These are phyloP conservation scores for Hypanus sabinus DNA, from an alignment of 2,113 vertebrate genomes.

Conservation along the genomic window DNA sequence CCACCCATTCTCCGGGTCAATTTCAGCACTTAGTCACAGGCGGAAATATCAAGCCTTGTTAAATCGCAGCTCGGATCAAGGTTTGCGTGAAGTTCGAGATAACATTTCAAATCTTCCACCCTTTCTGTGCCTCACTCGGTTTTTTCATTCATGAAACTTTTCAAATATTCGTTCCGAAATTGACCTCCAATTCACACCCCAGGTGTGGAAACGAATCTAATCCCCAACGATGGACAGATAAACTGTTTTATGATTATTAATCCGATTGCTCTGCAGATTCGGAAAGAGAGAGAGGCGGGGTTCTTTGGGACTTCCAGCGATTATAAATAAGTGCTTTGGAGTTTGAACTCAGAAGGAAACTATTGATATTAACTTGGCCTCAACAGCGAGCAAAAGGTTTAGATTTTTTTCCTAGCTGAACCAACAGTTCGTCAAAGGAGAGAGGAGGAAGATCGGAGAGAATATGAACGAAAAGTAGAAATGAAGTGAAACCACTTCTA, in stretches of 20 bases:
- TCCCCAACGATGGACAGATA: background rate
- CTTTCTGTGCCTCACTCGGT: background rate
- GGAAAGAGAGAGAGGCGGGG: background rate
- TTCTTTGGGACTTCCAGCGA: background rate
- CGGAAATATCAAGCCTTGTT: background rate
- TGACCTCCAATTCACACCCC: conserved; percentile 5
- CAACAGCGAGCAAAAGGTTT: too few species aligned
- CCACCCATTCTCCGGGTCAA: background rate
- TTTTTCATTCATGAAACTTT: background rate
- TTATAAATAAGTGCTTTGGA: background rate
- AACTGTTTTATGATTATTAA: background rate
- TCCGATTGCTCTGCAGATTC: background rate
- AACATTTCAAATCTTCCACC: background rate
- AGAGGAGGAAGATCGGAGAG: too few species aligned
- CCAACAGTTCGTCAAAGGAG: too few species aligned
- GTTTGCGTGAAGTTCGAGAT: background rate
- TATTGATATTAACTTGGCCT: background rate
- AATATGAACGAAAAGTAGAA: too few species aligned
- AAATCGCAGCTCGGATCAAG: background rate
- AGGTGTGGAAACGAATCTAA: background rate
- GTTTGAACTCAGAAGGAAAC: background rate
- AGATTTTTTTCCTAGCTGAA: too few species aligned
- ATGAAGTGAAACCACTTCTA: too few species aligned
- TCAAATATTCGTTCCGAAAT: too few species aligned
- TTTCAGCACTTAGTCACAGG: background rate